Evolutionary conservation across 2,888 invertebrate species (phyloP).

Genomic region (Drepanosiphum platanoidis): DNA sequence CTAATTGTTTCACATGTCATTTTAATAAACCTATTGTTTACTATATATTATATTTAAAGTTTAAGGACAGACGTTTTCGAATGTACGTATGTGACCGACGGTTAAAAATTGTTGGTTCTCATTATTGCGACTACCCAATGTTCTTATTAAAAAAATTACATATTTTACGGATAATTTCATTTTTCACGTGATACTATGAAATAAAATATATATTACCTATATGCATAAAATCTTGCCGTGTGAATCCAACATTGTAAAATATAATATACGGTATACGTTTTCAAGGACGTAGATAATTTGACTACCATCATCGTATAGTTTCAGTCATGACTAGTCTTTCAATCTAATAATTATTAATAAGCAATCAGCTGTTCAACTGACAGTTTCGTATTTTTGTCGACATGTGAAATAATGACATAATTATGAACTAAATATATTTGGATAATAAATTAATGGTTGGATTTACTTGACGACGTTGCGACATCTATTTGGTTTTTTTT

Average conservation of each 20-base stretch:
- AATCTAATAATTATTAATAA: neutral
- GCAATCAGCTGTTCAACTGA: neutral
- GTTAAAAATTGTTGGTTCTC: neutral
- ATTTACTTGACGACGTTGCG: no score
- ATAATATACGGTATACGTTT: neutral
- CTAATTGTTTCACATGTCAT: neutral
- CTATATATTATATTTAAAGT: no score
- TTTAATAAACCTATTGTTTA: neutral
- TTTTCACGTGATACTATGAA: neutral
- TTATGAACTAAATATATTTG: neutral
- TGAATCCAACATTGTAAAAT: neutral
- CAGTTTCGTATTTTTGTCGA: neutral
- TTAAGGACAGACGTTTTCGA: neutral
- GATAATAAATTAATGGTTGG: neutral
- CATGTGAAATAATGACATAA: neutral
- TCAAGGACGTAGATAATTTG: slow-evolving; percentile 39
- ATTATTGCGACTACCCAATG: slow-evolving; percentile 4
- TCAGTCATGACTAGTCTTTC: neutral
- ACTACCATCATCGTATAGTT: neutral
- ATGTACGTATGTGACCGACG: neutral
- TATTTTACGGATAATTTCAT: slow-evolving; percentile 11
- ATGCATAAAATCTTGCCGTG: neutral
- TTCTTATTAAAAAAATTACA: neutral
- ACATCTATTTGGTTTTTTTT: no score
- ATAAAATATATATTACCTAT: no score